Conservation (phyloP, 2,888 invertebrate genomes). For the Pseudeuparius sepicola region DNA sequence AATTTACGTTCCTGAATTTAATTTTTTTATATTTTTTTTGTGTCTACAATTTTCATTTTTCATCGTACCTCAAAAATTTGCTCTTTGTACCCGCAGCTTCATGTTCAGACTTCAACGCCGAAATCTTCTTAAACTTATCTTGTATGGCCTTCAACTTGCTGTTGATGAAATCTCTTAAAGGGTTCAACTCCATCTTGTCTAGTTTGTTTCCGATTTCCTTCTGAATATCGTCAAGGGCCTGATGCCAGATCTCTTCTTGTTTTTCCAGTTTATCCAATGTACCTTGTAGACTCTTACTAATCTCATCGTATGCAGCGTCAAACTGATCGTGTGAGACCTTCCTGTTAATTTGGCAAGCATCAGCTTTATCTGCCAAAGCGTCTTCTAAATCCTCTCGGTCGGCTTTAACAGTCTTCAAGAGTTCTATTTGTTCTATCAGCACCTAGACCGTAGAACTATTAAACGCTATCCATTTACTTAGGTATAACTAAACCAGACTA, state of each 20-base stretch:
- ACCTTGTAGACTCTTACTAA: conserved; percentile 54
- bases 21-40: not conserved
- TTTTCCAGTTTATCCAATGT: conserved; percentile 50
- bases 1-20: conserved; percentile 53
- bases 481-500: conserved; percentile 8
- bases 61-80: conserved; percentile 47
- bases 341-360: conserved; percentile 54
- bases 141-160: conserved; percentile 50
- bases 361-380: conserved; percentile 65
- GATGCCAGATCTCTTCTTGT: conserved; percentile 56
- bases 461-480: too few species aligned
- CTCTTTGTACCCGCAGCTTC: conserved; percentile 66
- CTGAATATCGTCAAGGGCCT: conserved; percentile 57
- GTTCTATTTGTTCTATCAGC: conserved; percentile 53
- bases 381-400: conserved; percentile 62
- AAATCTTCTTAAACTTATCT: conserved; percentile 50
- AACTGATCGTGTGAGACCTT: conserved; percentile 68
- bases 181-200: conserved; percentile 54
- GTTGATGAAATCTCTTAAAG: conserved; percentile 55
- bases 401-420: conserved; percentile 55
- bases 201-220: conserved; percentile 55
- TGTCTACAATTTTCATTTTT: conserved; percentile 2
- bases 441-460: conserved; percentile 35
- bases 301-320: conserved; percentile 56
- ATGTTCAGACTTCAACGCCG: conserved; percentile 48